phyloP scores from a whole-genome alignment of 2,888 invertebrate species.

The Acutogordius australiensis region DNA sequence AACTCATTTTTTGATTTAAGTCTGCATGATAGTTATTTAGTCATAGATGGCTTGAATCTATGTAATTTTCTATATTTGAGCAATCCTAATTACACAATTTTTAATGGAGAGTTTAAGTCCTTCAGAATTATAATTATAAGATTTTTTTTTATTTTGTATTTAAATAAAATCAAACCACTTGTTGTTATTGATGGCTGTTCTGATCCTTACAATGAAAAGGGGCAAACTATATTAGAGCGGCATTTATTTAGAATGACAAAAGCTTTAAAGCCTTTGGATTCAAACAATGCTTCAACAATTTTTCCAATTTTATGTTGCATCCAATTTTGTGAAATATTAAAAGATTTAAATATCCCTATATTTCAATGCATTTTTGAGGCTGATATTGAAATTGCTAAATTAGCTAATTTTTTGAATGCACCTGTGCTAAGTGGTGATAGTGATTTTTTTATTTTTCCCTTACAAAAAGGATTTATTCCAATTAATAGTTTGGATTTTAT shows the following conservation, averaged over 20 bases:
- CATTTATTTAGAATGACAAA: neutral
- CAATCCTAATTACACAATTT: neutral
- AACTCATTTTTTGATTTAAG: neutral
- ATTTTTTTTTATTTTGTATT: neutral
- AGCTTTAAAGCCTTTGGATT: neutral
- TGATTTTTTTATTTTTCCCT: neutral
- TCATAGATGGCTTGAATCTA: neutral
- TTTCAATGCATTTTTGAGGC: neutral
- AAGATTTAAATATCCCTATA: neutral
- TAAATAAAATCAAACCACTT: neutral
- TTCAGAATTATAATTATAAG: neutral
- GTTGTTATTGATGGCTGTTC: neutral
- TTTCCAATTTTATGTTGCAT: neutral
- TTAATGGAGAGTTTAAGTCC: neutral
- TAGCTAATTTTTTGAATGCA: neutral
- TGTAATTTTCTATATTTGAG: neutral
- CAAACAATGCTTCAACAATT: neutral
- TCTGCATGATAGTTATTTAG: neutral
- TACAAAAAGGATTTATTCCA: neutral
- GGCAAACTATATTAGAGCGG: neutral
- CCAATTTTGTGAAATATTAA: neutral
- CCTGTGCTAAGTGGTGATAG: neutral
- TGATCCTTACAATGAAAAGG: neutral
- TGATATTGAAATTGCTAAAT: neutral
- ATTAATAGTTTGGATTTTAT: neutral